Percentiles rank a stretch among this genome's conserved stretches.
Evolutionary conservation across 2,797 vertebrate species (phyloP).

Genomic region (Gila robusta): DNA sequence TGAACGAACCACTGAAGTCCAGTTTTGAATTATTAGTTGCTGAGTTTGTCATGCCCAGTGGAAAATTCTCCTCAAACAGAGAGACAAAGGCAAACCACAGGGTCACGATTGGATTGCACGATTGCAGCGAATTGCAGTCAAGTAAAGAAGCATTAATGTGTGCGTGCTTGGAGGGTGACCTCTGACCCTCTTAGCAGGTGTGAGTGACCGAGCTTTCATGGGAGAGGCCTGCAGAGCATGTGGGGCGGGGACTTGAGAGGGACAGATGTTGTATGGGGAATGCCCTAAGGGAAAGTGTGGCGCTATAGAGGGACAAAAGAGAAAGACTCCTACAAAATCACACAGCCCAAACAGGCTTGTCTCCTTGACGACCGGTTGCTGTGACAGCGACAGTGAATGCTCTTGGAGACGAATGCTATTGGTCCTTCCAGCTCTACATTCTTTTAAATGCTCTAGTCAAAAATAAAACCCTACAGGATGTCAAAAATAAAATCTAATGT

Average conservation of each 20-base stretch:
- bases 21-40: slow-evolving; percentile 30
- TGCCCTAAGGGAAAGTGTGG: slow-evolving; percentile 75
- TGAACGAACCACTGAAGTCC: background rate
- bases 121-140: slow-evolving; percentile 46
- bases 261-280: slow-evolving; percentile 80
- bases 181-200: slow-evolving; percentile 79
- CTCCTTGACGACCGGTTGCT: slow-evolving; percentile 70
- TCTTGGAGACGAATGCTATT: background rate
- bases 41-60: slow-evolving; percentile 22
- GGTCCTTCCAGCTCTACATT: slow-evolving; percentile 15
- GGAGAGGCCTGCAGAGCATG: slow-evolving; percentile 58
- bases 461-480: background rate
- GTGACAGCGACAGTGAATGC: slow-evolving; percentile 64
- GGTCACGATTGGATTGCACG: slow-evolving; percentile 44
- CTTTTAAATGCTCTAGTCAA: background rate
- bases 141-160: slow-evolving; percentile 53
- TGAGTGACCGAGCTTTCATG: slow-evolving; percentile 68
- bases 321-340: slow-evolving; percentile 66
- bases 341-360: slow-evolving; percentile 66
- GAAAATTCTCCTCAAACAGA: slow-evolving; percentile 39
- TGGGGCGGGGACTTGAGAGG: slow-evolving; percentile 42
- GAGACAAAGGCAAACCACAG: slow-evolving; percentile 52
- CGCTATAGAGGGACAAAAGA: slow-evolving; percentile 65
- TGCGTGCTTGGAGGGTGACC: slow-evolving; percentile 66
- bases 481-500: slow-evolving; percentile 28